Conservation (phyloP, 1,140 invertebrate species). For the Hyles euphorbiae region DNA sequence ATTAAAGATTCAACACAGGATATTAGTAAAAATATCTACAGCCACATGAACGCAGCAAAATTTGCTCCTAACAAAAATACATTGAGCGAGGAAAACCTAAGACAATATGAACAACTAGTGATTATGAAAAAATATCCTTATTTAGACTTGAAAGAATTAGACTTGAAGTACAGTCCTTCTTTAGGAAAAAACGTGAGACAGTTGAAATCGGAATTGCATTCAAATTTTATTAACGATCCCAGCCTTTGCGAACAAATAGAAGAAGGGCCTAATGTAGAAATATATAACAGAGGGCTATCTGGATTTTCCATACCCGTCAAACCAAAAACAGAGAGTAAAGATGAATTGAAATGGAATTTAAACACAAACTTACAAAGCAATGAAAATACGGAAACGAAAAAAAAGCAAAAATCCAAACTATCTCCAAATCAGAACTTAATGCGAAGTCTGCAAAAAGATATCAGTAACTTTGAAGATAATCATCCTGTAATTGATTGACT, state of each 20-base stretch:
- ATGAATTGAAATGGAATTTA: not conserved
- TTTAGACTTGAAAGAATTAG: conserved; percentile 54
- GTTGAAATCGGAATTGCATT: conserved; percentile 24
- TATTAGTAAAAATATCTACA: conserved; percentile 32
- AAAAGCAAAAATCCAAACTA: too few relatives aligned
- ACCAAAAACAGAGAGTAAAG: conserved; percentile 2
- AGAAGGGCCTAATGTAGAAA: conserved; percentile 53
- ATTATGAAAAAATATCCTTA: conserved; percentile 68
- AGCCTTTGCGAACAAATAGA: conserved; percentile 40
- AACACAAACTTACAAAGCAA: too few relatives aligned
- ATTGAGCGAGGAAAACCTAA: conserved; percentile 44
- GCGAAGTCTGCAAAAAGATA: not conserved
- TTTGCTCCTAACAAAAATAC: conserved; percentile 21
- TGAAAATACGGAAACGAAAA: too few relatives aligned
- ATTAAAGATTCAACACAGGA: conserved; percentile 40
- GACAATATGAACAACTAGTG: conserved; percentile 54
- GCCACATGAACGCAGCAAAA: conserved; percentile 23
- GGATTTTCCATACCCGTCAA: conserved; percentile 53
- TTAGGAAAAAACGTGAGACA: conserved; percentile 41
- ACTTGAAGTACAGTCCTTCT: conserved; percentile 44
- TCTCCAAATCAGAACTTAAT: not conserved
- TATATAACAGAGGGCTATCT: conserved; percentile 54
- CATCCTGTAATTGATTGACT: too few relatives aligned
- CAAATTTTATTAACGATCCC: conserved; percentile 33
- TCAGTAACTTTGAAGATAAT: conserved; percentile 9